These are phyloP conservation scores for Eretmocerus hayati DNA, from an alignment of 2,888 invertebrate genomes.

Conservation along the genomic window DNA sequence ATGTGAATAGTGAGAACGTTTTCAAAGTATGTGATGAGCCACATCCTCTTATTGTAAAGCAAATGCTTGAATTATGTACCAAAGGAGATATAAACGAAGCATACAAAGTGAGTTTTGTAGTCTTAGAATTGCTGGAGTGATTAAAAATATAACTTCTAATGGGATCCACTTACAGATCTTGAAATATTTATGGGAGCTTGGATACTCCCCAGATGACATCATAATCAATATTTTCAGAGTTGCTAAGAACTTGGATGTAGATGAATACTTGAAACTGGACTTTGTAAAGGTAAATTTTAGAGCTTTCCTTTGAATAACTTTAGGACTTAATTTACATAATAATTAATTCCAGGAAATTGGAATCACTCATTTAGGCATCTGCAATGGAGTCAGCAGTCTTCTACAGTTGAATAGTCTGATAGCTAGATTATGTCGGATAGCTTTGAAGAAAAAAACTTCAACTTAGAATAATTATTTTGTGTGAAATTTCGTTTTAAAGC, in stretches of 20 bases:
- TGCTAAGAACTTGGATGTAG: constrained; percentile 75
- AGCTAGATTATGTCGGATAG: constrained; percentile 65
- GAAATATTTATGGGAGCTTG: constrained; percentile 83
- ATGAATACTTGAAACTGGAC: constrained; percentile 75
- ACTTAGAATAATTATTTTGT: not conserved
- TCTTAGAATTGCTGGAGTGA: not conserved
- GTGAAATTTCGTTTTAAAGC: too few relatives aligned
- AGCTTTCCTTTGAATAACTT: constrained; percentile 1
- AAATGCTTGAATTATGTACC: constrained; percentile 81
- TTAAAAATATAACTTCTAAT: constrained; percentile 1
- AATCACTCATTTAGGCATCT: constrained; percentile 79
- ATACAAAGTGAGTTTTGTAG: constrained; percentile 54
- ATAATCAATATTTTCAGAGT: constrained; percentile 92
- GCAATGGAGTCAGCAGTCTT: constrained; percentile 79
- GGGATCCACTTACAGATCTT: constrained; percentile 56
- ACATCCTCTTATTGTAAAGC: constrained; percentile 86
- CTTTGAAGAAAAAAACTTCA: constrained; percentile 6
- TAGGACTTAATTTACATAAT: constrained; percentile 4
- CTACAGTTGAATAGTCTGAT: constrained; percentile 87
- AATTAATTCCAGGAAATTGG: constrained; percentile 70
- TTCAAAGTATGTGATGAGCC: constrained; percentile 99
- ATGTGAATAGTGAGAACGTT: constrained; percentile 88
- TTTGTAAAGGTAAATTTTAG: constrained; percentile 62
- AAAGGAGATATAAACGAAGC: constrained; percentile 78
- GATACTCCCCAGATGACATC: constrained; percentile 95